A percentile compares a stretch with the other conserved stretches of the same genome.
Conservation (phyloP, 2,113 vertebrate species). For the Sciurus niger region DNA sequence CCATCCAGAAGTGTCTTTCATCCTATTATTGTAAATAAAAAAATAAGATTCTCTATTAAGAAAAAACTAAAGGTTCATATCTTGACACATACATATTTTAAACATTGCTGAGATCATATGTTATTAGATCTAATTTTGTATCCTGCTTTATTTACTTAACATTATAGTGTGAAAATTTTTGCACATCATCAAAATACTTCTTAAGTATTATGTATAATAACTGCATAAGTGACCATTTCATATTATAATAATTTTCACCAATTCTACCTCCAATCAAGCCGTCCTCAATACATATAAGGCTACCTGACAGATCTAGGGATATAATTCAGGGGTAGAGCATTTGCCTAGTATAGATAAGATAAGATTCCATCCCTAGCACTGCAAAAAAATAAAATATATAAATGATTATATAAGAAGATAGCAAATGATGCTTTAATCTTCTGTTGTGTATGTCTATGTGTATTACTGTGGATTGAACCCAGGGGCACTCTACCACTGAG, state of each 20-base stretch:
- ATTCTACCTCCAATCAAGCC: neutral
- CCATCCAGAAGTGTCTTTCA: neutral
- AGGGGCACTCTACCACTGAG: too few relatives aligned
- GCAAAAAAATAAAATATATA: neutral
- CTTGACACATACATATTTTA: neutral
- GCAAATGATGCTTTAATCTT: neutral
- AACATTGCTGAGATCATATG: neutral
- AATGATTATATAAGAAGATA: neutral
- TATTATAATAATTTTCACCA: neutral
- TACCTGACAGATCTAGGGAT: neutral
- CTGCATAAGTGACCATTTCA: neutral
- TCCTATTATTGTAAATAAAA: neutral
- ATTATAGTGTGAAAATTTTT: neutral
- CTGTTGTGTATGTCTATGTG: too few relatives aligned
- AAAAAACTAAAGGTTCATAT: neutral
- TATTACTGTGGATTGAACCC: too few relatives aligned
- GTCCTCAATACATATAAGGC: neutral
- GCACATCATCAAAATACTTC: neutral
- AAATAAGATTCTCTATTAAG: neutral
- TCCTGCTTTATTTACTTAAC: constrained; percentile 29
- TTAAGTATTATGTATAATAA: neutral
- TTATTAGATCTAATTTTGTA: neutral
- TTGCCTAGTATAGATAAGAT: too few relatives aligned
- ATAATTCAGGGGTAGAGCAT: neutral
- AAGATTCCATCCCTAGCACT: neutral